phyloP scores from a whole-genome alignment of 1,140 invertebrate genomes.

The Neuroterus valhalla region DNA sequence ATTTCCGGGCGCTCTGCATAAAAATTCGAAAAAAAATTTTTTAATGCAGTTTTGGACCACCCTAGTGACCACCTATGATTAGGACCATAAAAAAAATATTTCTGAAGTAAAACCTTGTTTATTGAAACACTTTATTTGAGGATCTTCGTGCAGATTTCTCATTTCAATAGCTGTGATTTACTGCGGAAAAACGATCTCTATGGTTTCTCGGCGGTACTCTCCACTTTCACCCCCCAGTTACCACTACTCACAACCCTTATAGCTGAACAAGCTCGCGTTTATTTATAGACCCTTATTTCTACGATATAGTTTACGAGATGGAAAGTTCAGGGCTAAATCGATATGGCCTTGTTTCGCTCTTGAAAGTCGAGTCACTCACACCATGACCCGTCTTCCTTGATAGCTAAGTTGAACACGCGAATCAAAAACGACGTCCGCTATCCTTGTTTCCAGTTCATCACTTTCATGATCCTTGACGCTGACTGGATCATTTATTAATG shows the following conservation, averaged over 20 bases:
- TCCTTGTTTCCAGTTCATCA: slow-evolving; percentile 25
- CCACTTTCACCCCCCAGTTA: slow-evolving; percentile 19
- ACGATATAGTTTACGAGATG: slow-evolving; percentile 48
- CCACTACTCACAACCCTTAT: slow-evolving; percentile 36
- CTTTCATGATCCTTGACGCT: slow-evolving; percentile 39
- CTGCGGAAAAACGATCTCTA: too few species aligned
- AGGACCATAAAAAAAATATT: too few species aligned
- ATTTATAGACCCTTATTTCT: slow-evolving; percentile 58
- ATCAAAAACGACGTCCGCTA: slow-evolving; percentile 19
- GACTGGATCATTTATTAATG: slow-evolving; percentile 36
- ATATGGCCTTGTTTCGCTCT: slow-evolving; percentile 65
- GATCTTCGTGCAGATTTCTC: too few species aligned
- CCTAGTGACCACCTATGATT: too few species aligned
- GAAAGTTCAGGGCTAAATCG: slow-evolving; percentile 74
- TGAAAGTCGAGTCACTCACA: slow-evolving; percentile 13
- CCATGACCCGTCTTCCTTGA: slow-evolving; percentile 19
- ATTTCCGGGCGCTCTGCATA: too few species aligned
- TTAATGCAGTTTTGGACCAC: too few species aligned
- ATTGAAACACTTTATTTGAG: too few species aligned
- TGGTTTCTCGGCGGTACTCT: too few species aligned
- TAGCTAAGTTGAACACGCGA: slow-evolving; percentile 10
- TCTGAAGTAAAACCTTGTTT: too few species aligned
- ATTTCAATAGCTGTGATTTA: too few species aligned
- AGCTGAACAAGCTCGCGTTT: slow-evolving; percentile 36
- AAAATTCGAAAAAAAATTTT: too few species aligned